phyloP scores from a whole-genome alignment of 1,140 invertebrate genomes.

The Ceratina calcarata region DNA sequence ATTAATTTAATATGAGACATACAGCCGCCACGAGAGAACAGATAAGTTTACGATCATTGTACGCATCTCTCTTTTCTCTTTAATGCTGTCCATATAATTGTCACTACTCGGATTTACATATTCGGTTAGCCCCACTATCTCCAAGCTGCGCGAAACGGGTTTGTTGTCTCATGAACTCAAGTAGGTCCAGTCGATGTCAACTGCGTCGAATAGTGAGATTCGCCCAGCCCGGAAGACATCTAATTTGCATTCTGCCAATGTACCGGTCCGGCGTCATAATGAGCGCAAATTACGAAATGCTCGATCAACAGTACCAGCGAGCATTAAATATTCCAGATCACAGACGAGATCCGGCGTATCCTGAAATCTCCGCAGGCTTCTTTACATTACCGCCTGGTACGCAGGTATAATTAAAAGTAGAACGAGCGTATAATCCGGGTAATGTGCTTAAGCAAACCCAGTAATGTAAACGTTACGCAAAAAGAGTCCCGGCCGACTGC shows the following conservation, averaged over 20 bases:
- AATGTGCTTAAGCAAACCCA: background rate
- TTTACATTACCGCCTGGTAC: background rate
- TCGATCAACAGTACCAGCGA: background rate
- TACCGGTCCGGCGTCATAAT: slow-evolving; percentile 20
- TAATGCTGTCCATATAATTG: too few relatives aligned
- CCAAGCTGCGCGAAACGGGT: too few relatives aligned
- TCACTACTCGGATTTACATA: too few relatives aligned
- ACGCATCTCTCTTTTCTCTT: too few relatives aligned
- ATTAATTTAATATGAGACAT: background rate
- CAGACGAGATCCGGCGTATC: background rate
- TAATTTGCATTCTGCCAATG: too few relatives aligned
- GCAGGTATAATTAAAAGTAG: slow-evolving; percentile 5
- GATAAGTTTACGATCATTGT: too few relatives aligned
- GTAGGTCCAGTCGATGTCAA: background rate
- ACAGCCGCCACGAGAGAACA: too few relatives aligned
- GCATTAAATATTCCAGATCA: background rate
- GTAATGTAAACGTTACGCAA: slow-evolving; percentile 2
- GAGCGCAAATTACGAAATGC: background rate
- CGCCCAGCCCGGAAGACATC: background rate
- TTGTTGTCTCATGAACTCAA: too few relatives aligned
- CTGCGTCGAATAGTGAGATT: background rate
- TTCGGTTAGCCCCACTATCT: too few relatives aligned
- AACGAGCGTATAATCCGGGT: background rate
- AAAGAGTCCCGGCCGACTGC: background rate
- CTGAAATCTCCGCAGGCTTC: background rate